Evolutionary conservation across 2,888 invertebrate species (phyloP).

Genomic region (Scaptomyza parva): DNA sequence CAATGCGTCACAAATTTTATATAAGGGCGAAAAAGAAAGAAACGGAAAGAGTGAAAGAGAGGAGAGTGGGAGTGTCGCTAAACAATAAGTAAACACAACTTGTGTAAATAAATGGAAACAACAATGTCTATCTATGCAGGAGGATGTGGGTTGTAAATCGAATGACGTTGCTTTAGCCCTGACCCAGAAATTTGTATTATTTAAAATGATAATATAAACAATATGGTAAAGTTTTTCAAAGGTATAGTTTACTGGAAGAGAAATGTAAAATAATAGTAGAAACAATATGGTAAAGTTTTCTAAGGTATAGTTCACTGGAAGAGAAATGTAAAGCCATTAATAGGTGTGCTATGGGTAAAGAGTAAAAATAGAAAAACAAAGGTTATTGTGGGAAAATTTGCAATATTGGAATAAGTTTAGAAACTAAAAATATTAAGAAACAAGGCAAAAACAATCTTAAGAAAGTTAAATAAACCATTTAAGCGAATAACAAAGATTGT

Average conservation of each 20-base stretch:
- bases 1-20: conserved; percentile 8
- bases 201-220: neutral
- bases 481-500: no score
- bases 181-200: conserved; percentile 49
- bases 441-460: no score
- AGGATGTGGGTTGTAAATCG: conserved; percentile 46
- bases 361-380: neutral
- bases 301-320: neutral
- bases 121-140: neutral
- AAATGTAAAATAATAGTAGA: neutral
- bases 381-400: neutral
- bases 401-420: no score
- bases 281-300: neutral
- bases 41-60: neutral
- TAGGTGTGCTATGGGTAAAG: neutral
- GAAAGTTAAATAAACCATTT: no score
- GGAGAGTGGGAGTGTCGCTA: conserved; percentile 5
- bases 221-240: neutral
- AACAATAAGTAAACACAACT: conserved; percentile 45
- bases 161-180: conserved; percentile 46
- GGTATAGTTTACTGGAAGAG: neutral
- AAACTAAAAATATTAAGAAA: no score
- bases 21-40: neutral
- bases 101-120: conserved; percentile 3
- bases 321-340: conserved; percentile 1